Base-by-base conservation (phyloP, 2,113 vertebrate species). In the Centropus bengalensis region DNA sequence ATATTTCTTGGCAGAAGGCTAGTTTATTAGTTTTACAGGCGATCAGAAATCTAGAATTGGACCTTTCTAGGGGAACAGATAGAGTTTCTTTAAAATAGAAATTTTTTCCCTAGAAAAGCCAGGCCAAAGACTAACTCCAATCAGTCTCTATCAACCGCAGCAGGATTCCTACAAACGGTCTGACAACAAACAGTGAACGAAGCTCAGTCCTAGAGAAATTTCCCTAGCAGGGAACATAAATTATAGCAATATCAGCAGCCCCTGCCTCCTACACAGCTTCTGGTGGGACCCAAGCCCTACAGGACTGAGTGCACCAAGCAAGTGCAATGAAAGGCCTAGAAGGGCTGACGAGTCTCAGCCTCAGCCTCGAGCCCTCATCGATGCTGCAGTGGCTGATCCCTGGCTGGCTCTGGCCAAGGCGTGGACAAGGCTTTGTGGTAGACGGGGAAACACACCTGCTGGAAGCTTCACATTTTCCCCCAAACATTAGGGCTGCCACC, bases 181-280 rank as follows among this genome's bases (percentile, higher is more conserved):
- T 78, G 68, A 75, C 81, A 88, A 94, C 60, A 56, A 94, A 62
- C 14, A 27, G 24, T 12, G 14, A 89, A 58, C 2, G 10, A 82
- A 76, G 92, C 40, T 85, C 84, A 30, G 18, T 60, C 76, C 82
- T 54, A n/a, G 13, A 91, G 74, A 94, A 69, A 77, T 19, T 73
- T 85, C 26, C 71, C 86, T 30, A 73, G 52, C 58, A 87, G 47
- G 45, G 32, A 91, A 60, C 70, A 69, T 67, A 44, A 87, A 68
- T 82, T 60, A 58, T 6, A 73, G 75, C 64, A 92, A 15, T 77
- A 89, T 63, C 51, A 73, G 49, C 73, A 73, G 40, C 22, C n/a
- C 67, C 36, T 68, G 9, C n/a, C 54, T 89, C 83, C 51, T 78
- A 17, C 64, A 28, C 17, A 67, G 60, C 68, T 70, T 45, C 55